These are phyloP conservation scores for Lophotis ruficrista DNA, from an alignment of 2,113 vertebrate species.

Conservation along the genomic window DNA sequence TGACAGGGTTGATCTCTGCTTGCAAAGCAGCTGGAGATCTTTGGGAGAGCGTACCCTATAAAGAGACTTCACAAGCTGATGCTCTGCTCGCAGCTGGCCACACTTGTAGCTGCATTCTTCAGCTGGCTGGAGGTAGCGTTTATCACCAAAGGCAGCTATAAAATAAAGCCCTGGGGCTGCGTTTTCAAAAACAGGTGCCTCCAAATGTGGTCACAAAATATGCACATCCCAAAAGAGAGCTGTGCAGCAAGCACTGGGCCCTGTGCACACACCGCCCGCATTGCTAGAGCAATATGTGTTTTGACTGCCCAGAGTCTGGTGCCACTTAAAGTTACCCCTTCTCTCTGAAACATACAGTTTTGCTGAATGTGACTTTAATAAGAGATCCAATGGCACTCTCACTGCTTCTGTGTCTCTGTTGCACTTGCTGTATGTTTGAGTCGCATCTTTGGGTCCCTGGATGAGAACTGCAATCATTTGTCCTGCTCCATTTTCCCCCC, in stretches of 20 bases:
- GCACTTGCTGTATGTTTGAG: background rate
- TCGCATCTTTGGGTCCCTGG: background rate
- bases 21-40: background rate
- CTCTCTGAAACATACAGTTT: background rate
- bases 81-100: background rate
- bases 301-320: background rate
- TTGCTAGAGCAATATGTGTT: background rate
- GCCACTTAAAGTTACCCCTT: background rate
- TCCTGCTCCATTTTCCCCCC: background rate
- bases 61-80: background rate
- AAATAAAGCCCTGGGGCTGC: background rate
- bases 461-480: background rate
- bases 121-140: background rate
- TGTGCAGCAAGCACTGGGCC: background rate
- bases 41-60: background rate
- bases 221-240: background rate
- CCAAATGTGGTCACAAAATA: background rate
- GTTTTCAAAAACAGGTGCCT: conserved; percentile 34
- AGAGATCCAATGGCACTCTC: background rate
- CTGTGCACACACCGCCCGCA: background rate
- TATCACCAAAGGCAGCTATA: conserved; percentile 38
- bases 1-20: background rate
- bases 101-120: background rate
- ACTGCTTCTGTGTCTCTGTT: background rate
- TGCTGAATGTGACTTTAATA: background rate